Percentiles rank a stretch among this genome's conserved stretches.
These are phyloP conservation scores for Lysandra coridon DNA, from an alignment of 2,888 invertebrate species.

Conservation along the genomic window DNA sequence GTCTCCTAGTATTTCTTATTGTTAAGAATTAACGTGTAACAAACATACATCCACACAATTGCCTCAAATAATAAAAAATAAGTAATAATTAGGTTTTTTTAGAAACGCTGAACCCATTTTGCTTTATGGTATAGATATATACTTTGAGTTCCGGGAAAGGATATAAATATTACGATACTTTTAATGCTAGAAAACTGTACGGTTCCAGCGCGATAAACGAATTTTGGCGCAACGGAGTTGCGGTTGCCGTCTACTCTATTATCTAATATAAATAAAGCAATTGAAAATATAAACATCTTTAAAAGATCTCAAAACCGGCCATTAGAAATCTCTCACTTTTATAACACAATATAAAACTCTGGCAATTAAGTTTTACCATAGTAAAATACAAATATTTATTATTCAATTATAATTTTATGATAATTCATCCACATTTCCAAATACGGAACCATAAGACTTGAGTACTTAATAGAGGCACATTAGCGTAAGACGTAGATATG, in stretches of 20 bases:
- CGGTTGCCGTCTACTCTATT: no score
- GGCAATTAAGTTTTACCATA: not conserved
- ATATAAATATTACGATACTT: not conserved
- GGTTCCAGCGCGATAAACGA: not conserved
- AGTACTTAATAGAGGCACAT: not conserved
- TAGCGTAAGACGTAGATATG: not conserved
- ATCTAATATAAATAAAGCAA: not conserved
- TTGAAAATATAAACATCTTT: not conserved
- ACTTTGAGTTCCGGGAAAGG: not conserved
- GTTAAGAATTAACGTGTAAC: not conserved
- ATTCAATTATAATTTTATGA: conserved; percentile 1
- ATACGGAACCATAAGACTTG: conserved; percentile 12
- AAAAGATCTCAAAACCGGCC: no score
- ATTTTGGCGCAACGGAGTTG: no score
- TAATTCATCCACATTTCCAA: not conserved
- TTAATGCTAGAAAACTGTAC: not conserved
- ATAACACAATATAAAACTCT: not conserved
- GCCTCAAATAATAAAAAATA: no score
- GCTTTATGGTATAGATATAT: not conserved
- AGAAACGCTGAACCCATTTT: not conserved
- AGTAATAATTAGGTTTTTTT: no score
- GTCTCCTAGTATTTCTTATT: not conserved
- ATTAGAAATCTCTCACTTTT: not conserved
- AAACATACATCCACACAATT: not conserved
- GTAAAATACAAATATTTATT: conserved; percentile 17